phyloP scores from a whole-genome alignment of 2,797 vertebrate genomes.

The Chaenodraco wilsoni region DNA sequence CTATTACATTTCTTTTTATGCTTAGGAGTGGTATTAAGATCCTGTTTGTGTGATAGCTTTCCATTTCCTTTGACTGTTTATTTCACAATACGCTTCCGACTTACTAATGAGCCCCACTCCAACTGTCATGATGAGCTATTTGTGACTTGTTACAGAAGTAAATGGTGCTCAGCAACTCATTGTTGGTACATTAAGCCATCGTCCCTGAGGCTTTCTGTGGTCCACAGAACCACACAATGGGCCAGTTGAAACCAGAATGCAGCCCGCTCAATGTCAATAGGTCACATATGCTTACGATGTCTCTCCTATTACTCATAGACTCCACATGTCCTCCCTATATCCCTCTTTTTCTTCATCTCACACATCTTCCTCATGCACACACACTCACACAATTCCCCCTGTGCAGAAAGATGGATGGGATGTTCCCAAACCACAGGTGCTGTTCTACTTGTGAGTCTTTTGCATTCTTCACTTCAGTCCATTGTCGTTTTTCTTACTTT shows the following conservation, averaged over 20 bases:
- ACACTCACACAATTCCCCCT: conserved; percentile 64
- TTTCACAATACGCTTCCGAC: neutral
- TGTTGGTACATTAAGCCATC: conserved; percentile 34
- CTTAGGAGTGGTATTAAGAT: conserved; percentile 17
- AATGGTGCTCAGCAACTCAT: conserved; percentile 42
- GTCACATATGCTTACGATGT: conserved; percentile 68
- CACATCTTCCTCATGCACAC: conserved; percentile 39
- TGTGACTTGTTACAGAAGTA: conserved; percentile 30
- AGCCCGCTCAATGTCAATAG: conserved; percentile 68
- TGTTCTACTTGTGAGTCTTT: conserved; percentile 82
- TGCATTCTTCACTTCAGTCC: conserved; percentile 55
- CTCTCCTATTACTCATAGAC: conserved; percentile 75
- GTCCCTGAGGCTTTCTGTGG: conserved; percentile 47
- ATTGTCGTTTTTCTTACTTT: conserved; percentile 32
- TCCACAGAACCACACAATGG: conserved; percentile 50
- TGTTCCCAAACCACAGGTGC: conserved; percentile 83
- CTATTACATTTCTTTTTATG: conserved; percentile 70
- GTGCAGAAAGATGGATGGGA: conserved; percentile 82
- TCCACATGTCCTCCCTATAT: conserved; percentile 54
- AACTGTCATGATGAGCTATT: conserved; percentile 28
- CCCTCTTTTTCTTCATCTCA: conserved; percentile 38
- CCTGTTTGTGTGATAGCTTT: conserved; percentile 27
- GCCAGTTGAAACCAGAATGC: conserved; percentile 53
- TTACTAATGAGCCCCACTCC: neutral
- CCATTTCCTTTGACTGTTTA: neutral